A percentile compares a stretch with the other conserved stretches of the same genome.
phyloP scores from a whole-genome alignment of 2,888 invertebrate species.

The Abrostola tripartita region DNA sequence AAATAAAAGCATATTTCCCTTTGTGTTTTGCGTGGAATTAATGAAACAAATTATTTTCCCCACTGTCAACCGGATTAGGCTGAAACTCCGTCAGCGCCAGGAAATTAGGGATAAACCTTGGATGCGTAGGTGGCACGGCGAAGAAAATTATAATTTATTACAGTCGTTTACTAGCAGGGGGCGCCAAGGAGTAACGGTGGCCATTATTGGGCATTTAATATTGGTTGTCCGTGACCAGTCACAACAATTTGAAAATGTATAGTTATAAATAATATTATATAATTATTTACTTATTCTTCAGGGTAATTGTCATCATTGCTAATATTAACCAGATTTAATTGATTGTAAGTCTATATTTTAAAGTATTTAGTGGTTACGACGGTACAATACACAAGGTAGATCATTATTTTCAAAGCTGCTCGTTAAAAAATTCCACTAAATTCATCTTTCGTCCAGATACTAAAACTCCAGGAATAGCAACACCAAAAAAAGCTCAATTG shows the following conservation, averaged over 20 bases:
- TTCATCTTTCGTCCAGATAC: background rate
- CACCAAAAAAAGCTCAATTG: constrained; percentile 37
- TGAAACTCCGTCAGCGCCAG: constrained; percentile 28
- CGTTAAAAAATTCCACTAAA: constrained; percentile 7
- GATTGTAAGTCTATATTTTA: no score
- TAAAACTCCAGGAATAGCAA: constrained; percentile 32
- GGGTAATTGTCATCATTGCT: no score
- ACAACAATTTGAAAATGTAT: constrained; percentile 21
- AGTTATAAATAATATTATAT: no score
- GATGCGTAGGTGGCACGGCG: constrained; percentile 58
- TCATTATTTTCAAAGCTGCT: background rate
- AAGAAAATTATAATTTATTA: constrained; percentile 59
- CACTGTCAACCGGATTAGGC: constrained; percentile 30
- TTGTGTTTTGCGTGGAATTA: constrained; percentile 15
- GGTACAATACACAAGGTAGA: no score
- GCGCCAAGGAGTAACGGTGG: constrained; percentile 51
- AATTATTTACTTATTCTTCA: no score
- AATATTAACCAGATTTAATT: no score
- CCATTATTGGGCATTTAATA: constrained; percentile 52
- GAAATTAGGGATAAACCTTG: constrained; percentile 53
- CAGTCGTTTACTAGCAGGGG: constrained; percentile 54
- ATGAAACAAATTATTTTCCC: constrained; percentile 30
- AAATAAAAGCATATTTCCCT: constrained; percentile 14
- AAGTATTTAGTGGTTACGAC: no score
- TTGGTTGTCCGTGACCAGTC: background rate